These are phyloP conservation scores for Emys orbicularis DNA, from an alignment of 2,797 vertebrate genomes.

Conservation along the genomic window DNA sequence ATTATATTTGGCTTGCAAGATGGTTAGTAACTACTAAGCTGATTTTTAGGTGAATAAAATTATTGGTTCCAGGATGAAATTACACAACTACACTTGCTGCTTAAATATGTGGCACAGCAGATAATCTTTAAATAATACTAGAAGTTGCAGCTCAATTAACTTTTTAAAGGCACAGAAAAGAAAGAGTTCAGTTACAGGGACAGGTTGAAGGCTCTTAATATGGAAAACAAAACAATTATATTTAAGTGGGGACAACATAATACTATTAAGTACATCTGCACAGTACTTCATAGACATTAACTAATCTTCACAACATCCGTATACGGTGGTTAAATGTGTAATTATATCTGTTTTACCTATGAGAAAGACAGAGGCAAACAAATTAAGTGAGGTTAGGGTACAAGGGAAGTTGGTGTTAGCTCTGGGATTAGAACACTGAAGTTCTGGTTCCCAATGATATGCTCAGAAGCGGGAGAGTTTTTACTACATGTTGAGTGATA, in stretches of 20 bases:
- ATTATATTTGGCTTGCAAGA: conserved; percentile 58
- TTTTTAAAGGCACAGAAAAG: conserved; percentile 5
- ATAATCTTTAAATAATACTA: conserved; percentile 63
- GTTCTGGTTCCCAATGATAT: accelerated
- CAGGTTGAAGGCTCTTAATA: conserved; percentile 30
- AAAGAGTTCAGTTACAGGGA: neutral
- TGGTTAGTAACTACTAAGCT: conserved; percentile 61
- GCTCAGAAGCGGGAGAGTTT: neutral
- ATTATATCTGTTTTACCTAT: conserved; percentile 36
- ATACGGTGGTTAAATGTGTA: neutral
- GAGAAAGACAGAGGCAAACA: neutral
- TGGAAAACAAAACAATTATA: conserved; percentile 14
- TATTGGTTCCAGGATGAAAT: conserved; percentile 61
- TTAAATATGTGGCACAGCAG: neutral
- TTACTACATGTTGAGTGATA: neutral
- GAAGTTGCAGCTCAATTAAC: conserved; percentile 31
- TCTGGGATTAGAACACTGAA: neutral
- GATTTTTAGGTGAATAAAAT: conserved; percentile 65
- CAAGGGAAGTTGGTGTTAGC: neutral
- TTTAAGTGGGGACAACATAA: conserved; percentile 14
- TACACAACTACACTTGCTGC: conserved; percentile 37
- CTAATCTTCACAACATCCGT: conserved; percentile 38
- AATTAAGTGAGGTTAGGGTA: neutral
- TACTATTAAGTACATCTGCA: conserved; percentile 3
- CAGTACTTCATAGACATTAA: conserved; percentile 38